Percentiles rank a stretch among this genome's conserved stretches.
These are phyloP conservation scores for Ernsta delagoae DNA, from an alignment of 2,888 invertebrate genomes.

Conservation along the genomic window DNA sequence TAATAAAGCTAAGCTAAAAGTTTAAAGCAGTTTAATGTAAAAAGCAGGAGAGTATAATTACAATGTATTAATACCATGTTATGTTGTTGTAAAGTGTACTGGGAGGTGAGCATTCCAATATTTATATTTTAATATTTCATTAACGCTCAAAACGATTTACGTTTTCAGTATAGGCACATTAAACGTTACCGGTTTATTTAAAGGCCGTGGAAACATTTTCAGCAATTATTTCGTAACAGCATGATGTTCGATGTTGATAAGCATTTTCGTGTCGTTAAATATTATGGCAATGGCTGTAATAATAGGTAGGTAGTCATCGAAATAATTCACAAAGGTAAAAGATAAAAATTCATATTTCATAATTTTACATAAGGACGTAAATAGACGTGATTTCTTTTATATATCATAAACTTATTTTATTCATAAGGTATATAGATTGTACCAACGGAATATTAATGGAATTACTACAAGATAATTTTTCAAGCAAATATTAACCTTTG, in stretches of 20 bases:
- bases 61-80: too few species aligned
- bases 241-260: slow-evolving; percentile 19
- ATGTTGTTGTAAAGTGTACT: too few species aligned
- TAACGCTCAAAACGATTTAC: background rate
- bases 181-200: slow-evolving; percentile 16
- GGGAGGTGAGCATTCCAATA: slow-evolving; percentile 18
- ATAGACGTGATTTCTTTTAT: too few species aligned
- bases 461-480: too few species aligned
- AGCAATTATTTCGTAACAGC: slow-evolving; percentile 27
- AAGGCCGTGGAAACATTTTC: slow-evolving; percentile 15
- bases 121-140: slow-evolving; percentile 11
- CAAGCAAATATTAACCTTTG: too few species aligned
- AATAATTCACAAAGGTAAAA: background rate
- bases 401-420: too few species aligned
- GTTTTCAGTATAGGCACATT: slow-evolving; percentile 11
- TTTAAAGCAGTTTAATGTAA: too few species aligned
- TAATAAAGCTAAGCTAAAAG: too few species aligned
- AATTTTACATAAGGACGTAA: too few species aligned
- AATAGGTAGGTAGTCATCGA: slow-evolving; percentile 1
- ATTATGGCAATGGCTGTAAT: slow-evolving; percentile 16
- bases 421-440: too few species aligned
- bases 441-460: too few species aligned
- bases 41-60: too few species aligned
- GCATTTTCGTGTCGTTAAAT: slow-evolving; percentile 18
- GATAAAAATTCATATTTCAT: background rate